Evolutionary conservation across 1,140 invertebrate species (phyloP).

Genomic region (Plectrocnemia conspersa): DNA sequence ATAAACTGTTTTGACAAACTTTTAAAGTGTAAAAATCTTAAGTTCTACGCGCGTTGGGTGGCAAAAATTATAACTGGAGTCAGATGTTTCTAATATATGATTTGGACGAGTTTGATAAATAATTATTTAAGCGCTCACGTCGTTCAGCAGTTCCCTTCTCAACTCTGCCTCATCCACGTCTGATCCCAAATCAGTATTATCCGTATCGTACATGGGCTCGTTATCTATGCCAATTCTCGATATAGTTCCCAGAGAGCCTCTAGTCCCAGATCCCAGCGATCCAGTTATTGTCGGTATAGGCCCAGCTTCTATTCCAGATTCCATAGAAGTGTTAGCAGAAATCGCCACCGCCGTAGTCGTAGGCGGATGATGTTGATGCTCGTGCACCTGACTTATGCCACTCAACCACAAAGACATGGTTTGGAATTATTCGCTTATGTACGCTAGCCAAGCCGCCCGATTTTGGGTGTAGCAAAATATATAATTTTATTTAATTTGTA

Average conservation of each 20-base stretch:
- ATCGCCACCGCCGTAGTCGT: constrained; percentile 42
- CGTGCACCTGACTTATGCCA: constrained; percentile 37
- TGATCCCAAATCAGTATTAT: constrained; percentile 70
- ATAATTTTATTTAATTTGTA: neutral
- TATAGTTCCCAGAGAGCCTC: constrained; percentile 56
- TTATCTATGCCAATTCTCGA: constrained; percentile 51
- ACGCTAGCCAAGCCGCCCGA: too few relatives aligned
- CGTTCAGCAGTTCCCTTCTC: constrained; percentile 67
- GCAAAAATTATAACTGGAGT: neutral
- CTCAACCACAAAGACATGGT: constrained; percentile 48
- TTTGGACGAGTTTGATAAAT: too few relatives aligned
- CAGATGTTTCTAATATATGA: too few relatives aligned
- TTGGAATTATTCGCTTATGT: neutral
- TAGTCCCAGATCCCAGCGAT: constrained; percentile 54
- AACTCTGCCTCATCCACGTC: constrained; percentile 73
- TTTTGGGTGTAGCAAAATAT: neutral
- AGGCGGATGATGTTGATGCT: constrained; percentile 36
- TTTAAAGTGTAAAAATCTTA: too few relatives aligned
- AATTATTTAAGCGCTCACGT: too few relatives aligned
- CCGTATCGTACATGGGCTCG: constrained; percentile 66
- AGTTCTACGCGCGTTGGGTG: neutral
- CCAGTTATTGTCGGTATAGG: constrained; percentile 63
- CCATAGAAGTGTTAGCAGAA: constrained; percentile 51
- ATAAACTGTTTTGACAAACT: too few relatives aligned
- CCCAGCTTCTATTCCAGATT: constrained; percentile 54